Conservation (phyloP, 2,888 invertebrate species). For the Digitonthophagus gazella region DNA sequence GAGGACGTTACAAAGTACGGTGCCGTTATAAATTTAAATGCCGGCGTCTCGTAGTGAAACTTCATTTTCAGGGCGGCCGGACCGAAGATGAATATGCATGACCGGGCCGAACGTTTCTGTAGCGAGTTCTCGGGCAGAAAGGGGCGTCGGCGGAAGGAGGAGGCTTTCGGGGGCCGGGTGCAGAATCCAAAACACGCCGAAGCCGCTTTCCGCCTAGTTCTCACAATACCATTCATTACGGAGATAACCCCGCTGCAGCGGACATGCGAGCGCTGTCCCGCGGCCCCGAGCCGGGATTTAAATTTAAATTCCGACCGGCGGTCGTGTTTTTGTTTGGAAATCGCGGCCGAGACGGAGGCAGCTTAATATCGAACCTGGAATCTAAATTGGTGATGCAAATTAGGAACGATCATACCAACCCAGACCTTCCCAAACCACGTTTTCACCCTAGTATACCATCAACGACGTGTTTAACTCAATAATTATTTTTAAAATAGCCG, state of each 20-base stretch:
- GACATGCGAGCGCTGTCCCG: constrained; percentile 9
- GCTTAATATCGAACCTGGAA: constrained; percentile 5
- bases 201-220: constrained; percentile 8
- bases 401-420: neutral
- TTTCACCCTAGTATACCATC: too few species aligned
- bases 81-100: constrained; percentile 15
- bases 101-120: neutral
- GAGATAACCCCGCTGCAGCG: constrained; percentile 15
- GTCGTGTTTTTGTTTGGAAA: constrained; percentile 15
- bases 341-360: constrained; percentile 8
- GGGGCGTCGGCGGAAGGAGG: neutral
- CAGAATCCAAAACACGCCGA: constrained; percentile 15
- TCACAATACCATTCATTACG: constrained; percentile 16
- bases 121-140: neutral
- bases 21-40: constrained; percentile 5
- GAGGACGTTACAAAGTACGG: neutral
- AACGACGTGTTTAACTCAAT: too few species aligned
- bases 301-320: constrained; percentile 13
- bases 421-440: too few species aligned
- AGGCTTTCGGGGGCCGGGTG: neutral
- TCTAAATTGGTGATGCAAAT: constrained; percentile 14
- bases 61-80: constrained; percentile 6
- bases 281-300: neutral
- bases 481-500: too few species aligned
- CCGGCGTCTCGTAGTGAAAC: constrained; percentile 9